A percentile compares a stretch with the other conserved stretches of the same genome.
Conservation (phyloP, 2,113 vertebrate species). For the Chauna torquata region DNA sequence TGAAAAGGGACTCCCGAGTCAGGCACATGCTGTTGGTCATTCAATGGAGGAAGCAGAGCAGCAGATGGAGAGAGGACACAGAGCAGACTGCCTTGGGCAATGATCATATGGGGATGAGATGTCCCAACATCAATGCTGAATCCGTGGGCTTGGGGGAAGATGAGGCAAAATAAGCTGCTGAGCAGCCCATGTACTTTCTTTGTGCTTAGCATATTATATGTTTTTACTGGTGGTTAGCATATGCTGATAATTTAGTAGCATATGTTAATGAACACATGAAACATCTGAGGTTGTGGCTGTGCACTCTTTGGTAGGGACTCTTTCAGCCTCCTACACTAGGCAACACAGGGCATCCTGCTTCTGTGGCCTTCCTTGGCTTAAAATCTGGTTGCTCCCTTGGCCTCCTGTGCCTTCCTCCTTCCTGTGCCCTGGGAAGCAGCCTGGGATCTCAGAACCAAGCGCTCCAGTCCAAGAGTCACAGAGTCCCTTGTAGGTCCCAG, state of each 20-base stretch:
- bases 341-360: not conserved
- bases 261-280: not conserved
- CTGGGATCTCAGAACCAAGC: not conserved
- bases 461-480: not conserved
- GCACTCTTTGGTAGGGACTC: not conserved
- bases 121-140: no score
- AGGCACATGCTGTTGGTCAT: not conserved
- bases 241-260: not conserved
- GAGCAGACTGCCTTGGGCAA: not conserved
- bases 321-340: not conserved
- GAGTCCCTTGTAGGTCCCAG: not conserved
- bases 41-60: not conserved
- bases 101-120: not conserved
- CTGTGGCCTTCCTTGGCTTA: not conserved
- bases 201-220: no score
- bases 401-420: not conserved
- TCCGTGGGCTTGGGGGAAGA: not conserved
- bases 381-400: no score
- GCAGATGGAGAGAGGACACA: not conserved
- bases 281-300: not conserved
- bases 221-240: not conserved
- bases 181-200: not conserved
- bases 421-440: fast-evolving
- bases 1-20: not conserved
- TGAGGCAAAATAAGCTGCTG: not conserved